These are phyloP conservation scores for Anarsia innoxiella DNA, from an alignment of 2,888 invertebrate genomes.

Conservation along the genomic window DNA sequence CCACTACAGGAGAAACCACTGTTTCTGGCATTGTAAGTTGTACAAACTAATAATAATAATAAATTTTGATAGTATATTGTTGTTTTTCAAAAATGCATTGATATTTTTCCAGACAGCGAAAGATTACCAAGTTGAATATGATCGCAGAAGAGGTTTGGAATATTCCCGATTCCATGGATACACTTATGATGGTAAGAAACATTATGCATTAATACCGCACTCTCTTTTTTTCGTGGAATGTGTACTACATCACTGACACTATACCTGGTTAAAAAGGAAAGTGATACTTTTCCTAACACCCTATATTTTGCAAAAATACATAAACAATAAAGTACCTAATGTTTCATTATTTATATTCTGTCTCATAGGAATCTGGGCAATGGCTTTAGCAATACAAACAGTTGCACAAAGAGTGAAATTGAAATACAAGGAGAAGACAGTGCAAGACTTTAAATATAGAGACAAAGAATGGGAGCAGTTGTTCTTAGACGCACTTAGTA, in stretches of 20 bases:
- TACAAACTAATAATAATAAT: too few relatives aligned
- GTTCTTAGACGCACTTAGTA: slow-evolving; percentile 90
- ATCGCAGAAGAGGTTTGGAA: slow-evolving; percentile 84
- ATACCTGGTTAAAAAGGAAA: too few relatives aligned
- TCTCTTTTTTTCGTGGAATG: too few relatives aligned
- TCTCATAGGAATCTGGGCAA: slow-evolving; percentile 95
- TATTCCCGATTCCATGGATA: slow-evolving; percentile 98
- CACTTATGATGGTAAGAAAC: slow-evolving; percentile 90
- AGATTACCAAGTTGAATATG: slow-evolving; percentile 90
- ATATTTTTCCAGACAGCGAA: slow-evolving; percentile 83
- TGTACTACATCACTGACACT: too few relatives aligned
- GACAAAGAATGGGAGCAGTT: slow-evolving; percentile 91
- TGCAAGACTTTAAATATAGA: slow-evolving; percentile 88
- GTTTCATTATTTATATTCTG: too few relatives aligned
- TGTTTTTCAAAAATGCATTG: neutral
- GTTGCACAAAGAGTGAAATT: slow-evolving; percentile 85
- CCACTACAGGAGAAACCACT: slow-evolving; percentile 90
- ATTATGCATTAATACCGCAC: too few relatives aligned
- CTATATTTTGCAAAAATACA: too few relatives aligned
- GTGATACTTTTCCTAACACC: too few relatives aligned
- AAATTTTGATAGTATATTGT: neutral
- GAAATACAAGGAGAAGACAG: slow-evolving; percentile 83
- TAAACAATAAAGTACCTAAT: too few relatives aligned
- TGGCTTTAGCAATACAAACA: slow-evolving; percentile 94
- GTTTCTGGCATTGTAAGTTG: slow-evolving; percentile 90